A percentile compares a stretch with the other conserved stretches of the same genome.
phyloP scores from a whole-genome alignment of 2,797 vertebrate species.

The Pogonophryne albipinna region DNA sequence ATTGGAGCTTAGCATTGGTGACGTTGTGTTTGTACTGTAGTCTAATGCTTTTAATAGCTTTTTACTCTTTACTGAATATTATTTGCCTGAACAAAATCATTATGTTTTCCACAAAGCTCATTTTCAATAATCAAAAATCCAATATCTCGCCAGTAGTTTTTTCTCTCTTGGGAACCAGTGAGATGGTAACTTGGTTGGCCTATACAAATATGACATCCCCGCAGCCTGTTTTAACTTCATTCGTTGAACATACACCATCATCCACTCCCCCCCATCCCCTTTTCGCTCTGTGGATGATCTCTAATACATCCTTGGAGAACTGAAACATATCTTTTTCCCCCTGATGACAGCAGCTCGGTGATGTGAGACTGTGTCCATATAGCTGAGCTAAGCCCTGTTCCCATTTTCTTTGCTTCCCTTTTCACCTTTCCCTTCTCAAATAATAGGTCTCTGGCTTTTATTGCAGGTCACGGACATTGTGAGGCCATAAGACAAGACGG shows the following conservation, averaged over 20 bases:
- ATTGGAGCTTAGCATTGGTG: too few relatives aligned
- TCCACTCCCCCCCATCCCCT: not conserved
- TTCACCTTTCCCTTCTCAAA: slow-evolving; percentile 67
- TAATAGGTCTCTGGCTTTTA: slow-evolving; percentile 67
- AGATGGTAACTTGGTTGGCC: too few relatives aligned
- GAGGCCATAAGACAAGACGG: slow-evolving; percentile 68
- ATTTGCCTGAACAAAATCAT: too few relatives aligned
- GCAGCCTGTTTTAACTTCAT: not conserved
- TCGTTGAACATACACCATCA: slow-evolving; percentile 30
- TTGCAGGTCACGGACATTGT: slow-evolving; percentile 64
- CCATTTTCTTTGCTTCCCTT: slow-evolving; percentile 57
- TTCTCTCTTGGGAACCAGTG: too few relatives aligned
- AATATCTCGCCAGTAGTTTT: too few relatives aligned
- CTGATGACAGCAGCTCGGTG: slow-evolving; percentile 38
- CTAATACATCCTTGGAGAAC: slow-evolving; percentile 33
- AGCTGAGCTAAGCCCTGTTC: slow-evolving; percentile 48
- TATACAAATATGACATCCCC: too few relatives aligned
- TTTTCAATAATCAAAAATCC: too few relatives aligned
- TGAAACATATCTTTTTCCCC: slow-evolving; percentile 29
- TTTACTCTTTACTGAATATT: too few relatives aligned
- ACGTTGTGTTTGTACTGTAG: too few relatives aligned
- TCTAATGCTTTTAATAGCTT: too few relatives aligned
- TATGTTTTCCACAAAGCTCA: too few relatives aligned
- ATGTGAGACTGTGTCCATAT: slow-evolving; percentile 47
- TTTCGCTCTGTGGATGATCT: slow-evolving; percentile 5